Evolutionary conservation across 1,140 invertebrate genomes (phyloP).

Genomic region (Trachymyrmex cornetzi): DNA sequence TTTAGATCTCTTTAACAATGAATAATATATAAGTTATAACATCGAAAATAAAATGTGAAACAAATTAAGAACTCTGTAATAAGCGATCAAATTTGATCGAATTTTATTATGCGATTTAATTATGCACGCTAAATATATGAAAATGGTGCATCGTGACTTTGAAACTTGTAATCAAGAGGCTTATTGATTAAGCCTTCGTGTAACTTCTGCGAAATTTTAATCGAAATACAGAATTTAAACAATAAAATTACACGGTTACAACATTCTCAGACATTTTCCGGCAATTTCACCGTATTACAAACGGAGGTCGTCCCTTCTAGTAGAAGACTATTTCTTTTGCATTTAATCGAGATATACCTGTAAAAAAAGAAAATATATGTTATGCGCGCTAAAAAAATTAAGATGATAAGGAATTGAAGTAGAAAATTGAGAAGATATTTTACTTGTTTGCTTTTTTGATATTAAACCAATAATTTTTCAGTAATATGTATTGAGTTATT

Average conservation of each 20-base stretch:
- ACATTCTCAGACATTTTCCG: not conserved
- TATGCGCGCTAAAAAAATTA: not conserved
- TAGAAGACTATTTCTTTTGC: not conserved
- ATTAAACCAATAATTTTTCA: not conserved
- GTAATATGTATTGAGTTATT: not conserved
- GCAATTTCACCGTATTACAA: not conserved
- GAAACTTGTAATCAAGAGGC: not conserved
- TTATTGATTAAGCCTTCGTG: not conserved
- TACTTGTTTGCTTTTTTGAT: not conserved
- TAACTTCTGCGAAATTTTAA: conserved; percentile 10
- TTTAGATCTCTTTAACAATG: too few relatives aligned
- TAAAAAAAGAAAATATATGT: not conserved
- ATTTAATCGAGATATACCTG: not conserved
- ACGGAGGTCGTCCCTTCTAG: not conserved
- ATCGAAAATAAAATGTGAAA: not conserved
- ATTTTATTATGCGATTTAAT: conserved; percentile 3
- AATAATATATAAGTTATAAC: too few relatives aligned
- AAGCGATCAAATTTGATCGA: not conserved
- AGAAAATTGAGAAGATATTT: not conserved
- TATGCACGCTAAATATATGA: conserved; percentile 3
- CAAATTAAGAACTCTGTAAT: not conserved
- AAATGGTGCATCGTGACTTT: not conserved
- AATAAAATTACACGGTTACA: not conserved
- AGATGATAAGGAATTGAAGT: not conserved
- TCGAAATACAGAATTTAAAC: conserved; percentile 27